Conservation (phyloP, 2,888 invertebrate genomes). For the Thera obeliscata region DNA sequence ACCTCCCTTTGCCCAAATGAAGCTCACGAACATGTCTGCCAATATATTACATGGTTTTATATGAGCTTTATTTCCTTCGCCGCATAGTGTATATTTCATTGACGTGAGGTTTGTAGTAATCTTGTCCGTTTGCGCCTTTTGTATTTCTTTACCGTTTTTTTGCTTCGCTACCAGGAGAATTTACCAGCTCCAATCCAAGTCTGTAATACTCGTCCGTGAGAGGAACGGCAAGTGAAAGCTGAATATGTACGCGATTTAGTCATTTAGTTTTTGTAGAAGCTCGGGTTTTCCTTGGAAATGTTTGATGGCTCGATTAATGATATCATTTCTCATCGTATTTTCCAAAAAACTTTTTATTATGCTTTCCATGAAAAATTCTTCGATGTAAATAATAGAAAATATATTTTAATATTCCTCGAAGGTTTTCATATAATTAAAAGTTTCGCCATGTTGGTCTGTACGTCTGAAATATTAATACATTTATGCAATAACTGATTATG, state of each 20-base stretch:
- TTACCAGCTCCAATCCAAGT: constrained; percentile 73
- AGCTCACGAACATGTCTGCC: constrained; percentile 70
- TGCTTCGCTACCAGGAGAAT: constrained; percentile 67
- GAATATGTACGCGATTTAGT: constrained; percentile 51
- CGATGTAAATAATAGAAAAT: constrained; percentile 5
- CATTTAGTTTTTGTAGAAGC: constrained; percentile 45
- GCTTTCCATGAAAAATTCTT: constrained; percentile 17
- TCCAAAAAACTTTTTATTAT: constrained; percentile 22
- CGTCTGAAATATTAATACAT: not conserved
- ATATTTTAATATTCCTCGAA: not conserved
- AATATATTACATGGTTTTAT: constrained; percentile 52
- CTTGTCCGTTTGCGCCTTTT: constrained; percentile 67
- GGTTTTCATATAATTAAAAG: not conserved
- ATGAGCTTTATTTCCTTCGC: constrained; percentile 51
- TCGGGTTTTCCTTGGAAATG: constrained; percentile 37
- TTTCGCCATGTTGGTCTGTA: not conserved
- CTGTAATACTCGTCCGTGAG: constrained; percentile 61
- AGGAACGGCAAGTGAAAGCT: constrained; percentile 54
- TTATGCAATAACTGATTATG: too few species aligned
- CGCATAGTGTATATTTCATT: constrained; percentile 55
- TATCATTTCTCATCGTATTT: constrained; percentile 24
- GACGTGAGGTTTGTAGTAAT: constrained; percentile 46
- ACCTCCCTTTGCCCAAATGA: constrained; percentile 79
- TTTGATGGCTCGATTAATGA: constrained; percentile 38
- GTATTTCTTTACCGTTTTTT: constrained; percentile 75